phyloP scores from a whole-genome alignment of 2,113 vertebrate genomes.

The Scatophagus argus region DNA sequence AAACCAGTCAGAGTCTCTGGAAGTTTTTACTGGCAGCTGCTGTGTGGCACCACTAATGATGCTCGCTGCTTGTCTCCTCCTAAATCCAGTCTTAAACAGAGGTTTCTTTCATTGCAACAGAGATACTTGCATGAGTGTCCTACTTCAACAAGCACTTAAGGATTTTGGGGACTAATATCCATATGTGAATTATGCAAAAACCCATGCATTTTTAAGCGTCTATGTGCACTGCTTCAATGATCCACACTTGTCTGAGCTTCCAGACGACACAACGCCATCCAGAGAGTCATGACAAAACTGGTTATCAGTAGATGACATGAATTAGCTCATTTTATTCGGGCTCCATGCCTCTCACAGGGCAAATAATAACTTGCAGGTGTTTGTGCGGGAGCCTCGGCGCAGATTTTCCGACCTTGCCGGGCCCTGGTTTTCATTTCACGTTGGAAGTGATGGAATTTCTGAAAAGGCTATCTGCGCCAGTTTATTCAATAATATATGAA shows the following conservation, averaged over 20 bases:
- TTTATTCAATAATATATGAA: constrained; percentile 80
- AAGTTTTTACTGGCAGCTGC: constrained; percentile 35
- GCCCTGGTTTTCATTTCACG: constrained; percentile 34
- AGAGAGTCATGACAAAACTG: neutral
- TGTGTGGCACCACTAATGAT: constrained; percentile 25
- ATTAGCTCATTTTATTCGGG: constrained; percentile 16
- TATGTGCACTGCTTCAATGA: neutral
- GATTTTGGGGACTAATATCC: constrained; percentile 1
- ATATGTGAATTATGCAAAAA: constrained; percentile 24
- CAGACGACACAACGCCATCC: neutral
- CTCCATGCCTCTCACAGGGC: neutral
- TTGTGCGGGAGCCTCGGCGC: neutral
- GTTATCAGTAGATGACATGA: constrained; percentile 5
- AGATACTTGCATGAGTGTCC: neutral
- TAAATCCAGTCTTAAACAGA: constrained; percentile 9
- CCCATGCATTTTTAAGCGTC: constrained; percentile 19
- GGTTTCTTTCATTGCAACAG: constrained; percentile 6
- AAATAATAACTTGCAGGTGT: constrained; percentile 39
- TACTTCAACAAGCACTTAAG: constrained; percentile 10
- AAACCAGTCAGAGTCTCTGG: constrained; percentile 24
- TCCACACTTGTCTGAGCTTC: neutral
- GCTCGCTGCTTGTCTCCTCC: constrained; percentile 30
- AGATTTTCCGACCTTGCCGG: constrained; percentile 5
- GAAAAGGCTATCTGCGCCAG: constrained; percentile 37
- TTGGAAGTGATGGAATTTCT: constrained; percentile 63